Percentiles rank a stretch among this genome's conserved stretches.
These are phyloP conservation scores for Catajapyx aquilonaris DNA, from an alignment of 1,140 invertebrate genomes.

Conservation along the genomic window DNA sequence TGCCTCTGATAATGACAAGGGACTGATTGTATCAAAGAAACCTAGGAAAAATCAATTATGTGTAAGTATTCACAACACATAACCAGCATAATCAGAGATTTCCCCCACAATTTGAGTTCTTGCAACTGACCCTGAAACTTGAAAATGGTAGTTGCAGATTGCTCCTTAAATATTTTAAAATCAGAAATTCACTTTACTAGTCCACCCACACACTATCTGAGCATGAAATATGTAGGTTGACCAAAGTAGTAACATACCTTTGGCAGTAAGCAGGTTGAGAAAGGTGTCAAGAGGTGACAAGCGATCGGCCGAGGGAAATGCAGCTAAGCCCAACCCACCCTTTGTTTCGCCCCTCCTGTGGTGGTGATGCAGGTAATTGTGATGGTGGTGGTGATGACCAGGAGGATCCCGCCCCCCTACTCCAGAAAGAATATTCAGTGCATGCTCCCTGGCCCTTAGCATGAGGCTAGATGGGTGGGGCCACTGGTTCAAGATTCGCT, in stretches of 20 bases:
- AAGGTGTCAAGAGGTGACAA: slow-evolving; percentile 62
- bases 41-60: neutral
- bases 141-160: too few species aligned
- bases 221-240: too few species aligned
- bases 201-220: too few species aligned
- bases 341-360: neutral
- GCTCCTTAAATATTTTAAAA: too few species aligned
- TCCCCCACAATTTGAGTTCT: too few species aligned
- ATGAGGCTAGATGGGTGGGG: slow-evolving; percentile 49
- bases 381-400: slow-evolving; percentile 1
- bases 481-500: slow-evolving; percentile 54
- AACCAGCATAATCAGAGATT: too few species aligned
- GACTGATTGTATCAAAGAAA: neutral
- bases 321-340: slow-evolving; percentile 31
- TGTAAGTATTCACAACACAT: too few species aligned
- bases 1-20: neutral
- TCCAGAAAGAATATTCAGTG: slow-evolving; percentile 49
- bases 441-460: slow-evolving; percentile 54
- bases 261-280: slow-evolving; percentile 59
- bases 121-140: too few species aligned
- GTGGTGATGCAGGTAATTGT: neutral
- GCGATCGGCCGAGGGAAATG: slow-evolving; percentile 45
- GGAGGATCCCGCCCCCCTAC: slow-evolving; percentile 11
- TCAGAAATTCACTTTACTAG: too few species aligned
- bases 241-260: slow-evolving; percentile 23